phyloP scores from a whole-genome alignment of 2,113 vertebrate species.

The Natator depressus region DNA sequence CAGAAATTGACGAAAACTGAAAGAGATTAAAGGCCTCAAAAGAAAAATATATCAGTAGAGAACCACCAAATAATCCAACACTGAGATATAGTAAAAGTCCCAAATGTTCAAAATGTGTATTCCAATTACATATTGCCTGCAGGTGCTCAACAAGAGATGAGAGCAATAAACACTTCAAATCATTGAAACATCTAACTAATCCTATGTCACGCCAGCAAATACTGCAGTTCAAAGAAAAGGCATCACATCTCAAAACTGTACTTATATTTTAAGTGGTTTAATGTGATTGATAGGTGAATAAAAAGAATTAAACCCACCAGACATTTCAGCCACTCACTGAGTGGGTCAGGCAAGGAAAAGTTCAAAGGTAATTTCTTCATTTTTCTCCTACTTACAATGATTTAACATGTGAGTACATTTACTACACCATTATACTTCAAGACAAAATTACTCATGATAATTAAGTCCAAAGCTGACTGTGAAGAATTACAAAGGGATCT shows the following conservation, averaged over 20 bases:
- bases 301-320: background rate
- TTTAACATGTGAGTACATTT: background rate
- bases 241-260: background rate
- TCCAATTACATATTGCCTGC: conserved; percentile 10
- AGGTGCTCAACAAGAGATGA: background rate
- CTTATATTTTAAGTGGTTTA: background rate
- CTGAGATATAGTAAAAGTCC: background rate
- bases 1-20: background rate
- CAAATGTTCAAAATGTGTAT: conserved; percentile 10
- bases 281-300: background rate
- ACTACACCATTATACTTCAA: background rate
- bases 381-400: background rate
- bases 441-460: background rate
- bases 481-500: background rate
- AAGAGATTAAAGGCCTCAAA: conserved; percentile 2
- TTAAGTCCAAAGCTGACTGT: background rate
- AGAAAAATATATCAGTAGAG: background rate
- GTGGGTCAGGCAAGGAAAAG: background rate
- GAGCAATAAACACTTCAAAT: conserved; percentile 37
- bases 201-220: background rate
- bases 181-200: background rate
- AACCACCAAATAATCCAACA: conserved; percentile 23
- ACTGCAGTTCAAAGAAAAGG: background rate
- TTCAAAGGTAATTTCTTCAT: background rate
- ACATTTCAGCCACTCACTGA: background rate